Percentiles rank a stretch among this genome's conserved stretches.
Conservation (phyloP, 2,797 vertebrate species). For the Eulemur mongoz region DNA sequence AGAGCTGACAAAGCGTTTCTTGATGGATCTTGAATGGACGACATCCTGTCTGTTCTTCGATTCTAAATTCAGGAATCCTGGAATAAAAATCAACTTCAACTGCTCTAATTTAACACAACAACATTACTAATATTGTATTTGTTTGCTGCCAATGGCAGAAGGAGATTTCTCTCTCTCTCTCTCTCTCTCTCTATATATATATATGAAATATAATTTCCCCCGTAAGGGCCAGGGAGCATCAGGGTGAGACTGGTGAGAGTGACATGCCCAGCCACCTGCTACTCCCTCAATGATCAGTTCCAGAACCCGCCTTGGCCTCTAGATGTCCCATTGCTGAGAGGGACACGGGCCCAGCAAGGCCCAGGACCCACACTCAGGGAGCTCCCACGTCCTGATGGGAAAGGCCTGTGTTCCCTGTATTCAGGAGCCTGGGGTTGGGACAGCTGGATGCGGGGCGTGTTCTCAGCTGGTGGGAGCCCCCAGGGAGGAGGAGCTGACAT, state of each 20-base stretch:
- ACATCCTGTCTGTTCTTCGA: background rate
- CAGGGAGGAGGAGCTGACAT: background rate
- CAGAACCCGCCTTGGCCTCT: background rate
- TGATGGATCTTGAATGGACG: background rate
- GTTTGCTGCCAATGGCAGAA: background rate
- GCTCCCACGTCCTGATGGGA: fast-evolving
- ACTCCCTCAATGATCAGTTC: background rate
- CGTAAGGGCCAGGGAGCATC: background rate
- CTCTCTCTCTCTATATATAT: background rate
- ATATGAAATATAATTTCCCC: background rate
- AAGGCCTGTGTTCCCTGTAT: background rate
- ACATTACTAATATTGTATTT: background rate
- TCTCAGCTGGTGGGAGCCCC: background rate
- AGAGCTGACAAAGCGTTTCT: background rate
- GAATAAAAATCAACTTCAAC: background rate
- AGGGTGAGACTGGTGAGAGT: background rate
- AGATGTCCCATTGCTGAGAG: background rate
- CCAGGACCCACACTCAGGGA: too few relatives aligned
- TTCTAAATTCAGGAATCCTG: background rate
- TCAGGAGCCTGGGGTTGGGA: background rate
- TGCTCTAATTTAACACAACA: background rate
- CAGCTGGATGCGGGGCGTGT: background rate
- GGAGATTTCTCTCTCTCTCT: background rate
- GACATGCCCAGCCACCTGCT: background rate
- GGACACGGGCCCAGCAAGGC: fast-evolving